These are phyloP conservation scores for Mirounga angustirostris DNA, from an alignment of 2,113 vertebrate species.

Conservation along the genomic window DNA sequence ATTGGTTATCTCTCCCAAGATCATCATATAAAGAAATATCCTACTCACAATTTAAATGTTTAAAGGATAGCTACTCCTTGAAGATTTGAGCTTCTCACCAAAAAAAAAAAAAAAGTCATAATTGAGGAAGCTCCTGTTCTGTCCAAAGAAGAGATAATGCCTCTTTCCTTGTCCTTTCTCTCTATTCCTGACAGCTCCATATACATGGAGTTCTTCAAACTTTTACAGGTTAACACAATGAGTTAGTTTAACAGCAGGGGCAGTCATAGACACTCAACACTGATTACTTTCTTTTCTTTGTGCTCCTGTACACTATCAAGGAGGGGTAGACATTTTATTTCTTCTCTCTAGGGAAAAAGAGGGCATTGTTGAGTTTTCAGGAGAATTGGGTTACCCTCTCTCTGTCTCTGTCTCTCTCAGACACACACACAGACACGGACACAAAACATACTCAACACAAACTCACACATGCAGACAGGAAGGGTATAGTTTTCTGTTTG, in stretches of 20 bases:
- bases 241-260: background rate
- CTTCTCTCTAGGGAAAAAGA: background rate
- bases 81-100: background rate
- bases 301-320: background rate
- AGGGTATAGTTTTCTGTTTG: background rate
- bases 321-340: slow-evolving; percentile 29
- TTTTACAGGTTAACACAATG: background rate
- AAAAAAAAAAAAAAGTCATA: background rate
- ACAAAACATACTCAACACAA: background rate
- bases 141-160: background rate
- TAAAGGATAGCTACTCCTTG: background rate
- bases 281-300: background rate
- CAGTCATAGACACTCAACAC: background rate
- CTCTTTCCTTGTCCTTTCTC: background rate
- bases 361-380: background rate
- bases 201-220: background rate
- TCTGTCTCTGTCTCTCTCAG: background rate
- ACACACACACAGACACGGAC: background rate
- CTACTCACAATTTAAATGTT: background rate
- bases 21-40: background rate
- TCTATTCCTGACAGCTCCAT: background rate
- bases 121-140: background rate
- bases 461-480: background rate
- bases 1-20: background rate
- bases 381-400: background rate